Conservation (phyloP, 2,113 vertebrate genomes). For the Zapus hudsonius region DNA sequence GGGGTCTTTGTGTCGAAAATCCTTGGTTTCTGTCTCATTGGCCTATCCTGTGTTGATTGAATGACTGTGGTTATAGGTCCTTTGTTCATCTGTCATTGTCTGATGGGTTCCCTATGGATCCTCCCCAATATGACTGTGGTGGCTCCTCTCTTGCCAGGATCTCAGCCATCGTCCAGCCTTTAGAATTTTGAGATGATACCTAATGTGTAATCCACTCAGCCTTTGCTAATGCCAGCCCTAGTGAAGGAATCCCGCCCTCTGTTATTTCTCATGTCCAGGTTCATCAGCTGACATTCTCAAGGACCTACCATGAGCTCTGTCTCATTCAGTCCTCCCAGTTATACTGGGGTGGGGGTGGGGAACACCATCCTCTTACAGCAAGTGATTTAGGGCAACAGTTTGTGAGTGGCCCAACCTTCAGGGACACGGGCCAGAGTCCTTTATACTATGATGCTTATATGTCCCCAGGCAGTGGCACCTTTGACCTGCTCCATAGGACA, state of each 20-base stretch:
- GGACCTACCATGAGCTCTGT: not conserved
- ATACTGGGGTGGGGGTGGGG: too few relatives aligned
- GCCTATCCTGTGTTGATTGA: too few relatives aligned
- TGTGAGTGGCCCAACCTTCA: not conserved
- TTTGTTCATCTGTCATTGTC: too few relatives aligned
- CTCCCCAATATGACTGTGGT: too few relatives aligned
- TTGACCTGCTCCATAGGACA: not conserved
- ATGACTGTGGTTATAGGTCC: too few relatives aligned
- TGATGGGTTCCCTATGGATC: too few relatives aligned
- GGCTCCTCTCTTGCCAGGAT: too few relatives aligned
- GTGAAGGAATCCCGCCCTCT: not conserved
- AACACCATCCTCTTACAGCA: accelerated
- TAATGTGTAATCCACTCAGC: too few relatives aligned
- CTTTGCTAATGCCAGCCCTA: accelerated
- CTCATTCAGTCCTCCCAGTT: not conserved
- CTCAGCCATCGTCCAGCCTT: too few relatives aligned
- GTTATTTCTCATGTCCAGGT: not conserved
- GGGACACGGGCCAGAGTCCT: not conserved
- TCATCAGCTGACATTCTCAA: not conserved
- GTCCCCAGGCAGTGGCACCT: not conserved
- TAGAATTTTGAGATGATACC: not conserved
- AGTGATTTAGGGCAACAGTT: not conserved
- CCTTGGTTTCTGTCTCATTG: too few relatives aligned
- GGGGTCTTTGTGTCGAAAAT: too few relatives aligned
- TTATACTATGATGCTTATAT: not conserved